Conservation (phyloP, 1,140 invertebrate species). For the Sitobion miscanthi region DNA sequence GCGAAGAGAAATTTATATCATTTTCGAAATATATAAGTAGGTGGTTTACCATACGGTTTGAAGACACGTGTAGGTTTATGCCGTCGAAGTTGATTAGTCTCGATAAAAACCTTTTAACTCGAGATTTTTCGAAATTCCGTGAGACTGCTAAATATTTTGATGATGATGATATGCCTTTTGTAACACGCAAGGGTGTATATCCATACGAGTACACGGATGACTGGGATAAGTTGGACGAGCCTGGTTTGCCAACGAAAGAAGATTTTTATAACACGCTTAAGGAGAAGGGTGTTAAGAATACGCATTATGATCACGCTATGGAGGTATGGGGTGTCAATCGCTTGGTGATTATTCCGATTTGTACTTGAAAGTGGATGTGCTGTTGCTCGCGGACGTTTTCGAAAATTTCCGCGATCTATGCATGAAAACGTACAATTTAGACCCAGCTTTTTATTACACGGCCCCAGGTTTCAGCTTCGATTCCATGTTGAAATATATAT, state of each 20-base stretch:
- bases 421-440: constrained; percentile 48
- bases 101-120: neutral
- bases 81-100: neutral
- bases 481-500: too few species aligned
- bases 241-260: constrained; percentile 60
- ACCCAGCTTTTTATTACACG: neutral
- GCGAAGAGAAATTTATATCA: neutral
- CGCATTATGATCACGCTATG: constrained; percentile 62
- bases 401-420: constrained; percentile 63
- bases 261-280: constrained; percentile 61
- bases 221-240: constrained; percentile 60
- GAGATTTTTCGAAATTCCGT: neutral
- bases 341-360: constrained; percentile 62
- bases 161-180: neutral
- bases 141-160: neutral
- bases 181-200: constrained; percentile 60
- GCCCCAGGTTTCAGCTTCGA: too few species aligned
- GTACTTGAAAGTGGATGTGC: constrained; percentile 62
- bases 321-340: constrained; percentile 62
- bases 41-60: constrained; percentile 56
- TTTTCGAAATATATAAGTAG: neutral
- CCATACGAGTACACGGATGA: constrained; percentile 60
- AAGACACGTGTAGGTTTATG: constrained; percentile 59
- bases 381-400: constrained; percentile 62
- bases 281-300: constrained; percentile 59